A percentile compares a stretch with the other conserved stretches of the same genome.
Conservation (phyloP, 2,888 invertebrate species). For the Hydraecia micacea region DNA sequence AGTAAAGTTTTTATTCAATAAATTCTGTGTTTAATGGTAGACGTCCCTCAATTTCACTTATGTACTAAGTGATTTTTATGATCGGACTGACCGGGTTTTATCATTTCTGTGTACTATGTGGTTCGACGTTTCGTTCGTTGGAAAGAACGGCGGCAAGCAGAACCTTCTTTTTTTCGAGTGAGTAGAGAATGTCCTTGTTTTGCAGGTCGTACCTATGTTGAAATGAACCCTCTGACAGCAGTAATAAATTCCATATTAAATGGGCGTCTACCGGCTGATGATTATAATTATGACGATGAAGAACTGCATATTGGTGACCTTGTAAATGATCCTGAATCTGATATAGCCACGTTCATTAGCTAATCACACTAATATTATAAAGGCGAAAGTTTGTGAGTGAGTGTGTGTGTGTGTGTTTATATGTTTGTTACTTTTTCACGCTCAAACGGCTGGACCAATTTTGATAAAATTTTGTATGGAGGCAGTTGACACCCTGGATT, state of each 20-base stretch:
- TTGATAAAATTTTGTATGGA: too few species aligned
- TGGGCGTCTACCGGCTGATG: neutral
- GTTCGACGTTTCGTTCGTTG: slow-evolving; percentile 81
- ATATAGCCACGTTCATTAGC: neutral
- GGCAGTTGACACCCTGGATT: too few species aligned
- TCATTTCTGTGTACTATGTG: slow-evolving; percentile 72
- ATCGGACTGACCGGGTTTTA: slow-evolving; percentile 55
- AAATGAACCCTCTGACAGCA: neutral
- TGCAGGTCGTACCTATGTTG: neutral
- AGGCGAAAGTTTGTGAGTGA: too few species aligned
- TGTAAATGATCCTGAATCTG: neutral
- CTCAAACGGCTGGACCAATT: too few species aligned
- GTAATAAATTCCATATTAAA: neutral
- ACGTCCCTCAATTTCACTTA: slow-evolving; percentile 68
- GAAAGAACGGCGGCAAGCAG: slow-evolving; percentile 76
- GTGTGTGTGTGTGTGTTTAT: too few species aligned
- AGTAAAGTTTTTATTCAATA: slow-evolving; percentile 52
- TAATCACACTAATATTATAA: too few species aligned
- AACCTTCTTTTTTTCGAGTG: slow-evolving; percentile 80
- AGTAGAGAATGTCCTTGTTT: slow-evolving; percentile 66
- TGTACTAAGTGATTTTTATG: slow-evolving; percentile 70
- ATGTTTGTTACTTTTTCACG: too few species aligned
- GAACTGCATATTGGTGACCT: neutral
- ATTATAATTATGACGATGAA: neutral
- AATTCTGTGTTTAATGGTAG: slow-evolving; percentile 49